Conservation (phyloP, 2,888 invertebrate genomes). For the Ichneumoninae sp. region DNA sequence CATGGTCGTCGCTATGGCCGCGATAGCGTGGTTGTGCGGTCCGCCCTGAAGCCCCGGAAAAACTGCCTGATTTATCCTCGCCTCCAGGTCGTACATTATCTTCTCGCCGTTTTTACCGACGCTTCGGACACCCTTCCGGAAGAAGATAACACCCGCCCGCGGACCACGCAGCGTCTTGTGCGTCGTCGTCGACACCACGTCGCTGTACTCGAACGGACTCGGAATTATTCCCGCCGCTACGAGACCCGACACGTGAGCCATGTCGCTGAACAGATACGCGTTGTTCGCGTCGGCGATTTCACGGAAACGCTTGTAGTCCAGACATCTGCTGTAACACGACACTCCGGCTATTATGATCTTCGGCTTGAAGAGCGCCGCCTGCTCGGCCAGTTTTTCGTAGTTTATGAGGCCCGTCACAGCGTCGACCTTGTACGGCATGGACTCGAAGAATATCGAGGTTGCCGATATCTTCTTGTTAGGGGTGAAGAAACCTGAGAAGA, state of each 20-base stretch:
- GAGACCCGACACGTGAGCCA: constrained; percentile 97
- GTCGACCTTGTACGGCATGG: constrained; percentile 98
- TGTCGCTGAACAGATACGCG: constrained; percentile 96
- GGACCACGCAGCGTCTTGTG: constrained; percentile 97
- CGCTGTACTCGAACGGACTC: constrained; percentile 95
- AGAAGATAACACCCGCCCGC: constrained; percentile 96
- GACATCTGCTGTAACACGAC: constrained; percentile 96
- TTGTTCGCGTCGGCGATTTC: constrained; percentile 93
- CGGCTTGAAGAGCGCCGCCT: constrained; percentile 95
- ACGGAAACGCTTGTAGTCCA: constrained; percentile 96
- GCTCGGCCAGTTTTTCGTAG: constrained; percentile 94
- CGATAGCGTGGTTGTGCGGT: constrained; percentile 98
- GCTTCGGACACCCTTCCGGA: constrained; percentile 93
- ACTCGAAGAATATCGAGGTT: constrained; percentile 98
- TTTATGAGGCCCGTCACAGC: constrained; percentile 94
- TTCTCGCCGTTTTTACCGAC: constrained; percentile 93
- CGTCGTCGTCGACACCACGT: constrained; percentile 97
- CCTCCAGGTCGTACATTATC: constrained; percentile 94
- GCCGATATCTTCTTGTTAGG: constrained; percentile 96
- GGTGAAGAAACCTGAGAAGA: constrained; percentile 91
- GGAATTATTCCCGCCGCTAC: constrained; percentile 95
- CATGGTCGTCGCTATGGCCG: constrained; percentile 97
- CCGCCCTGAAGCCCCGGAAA: constrained; percentile 99
- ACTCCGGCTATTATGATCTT: constrained; percentile 97
- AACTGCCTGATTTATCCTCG: constrained; percentile 94